Conservation (phyloP, 1,140 invertebrate genomes). For the Hyposmocoma kahamanoa region DNA sequence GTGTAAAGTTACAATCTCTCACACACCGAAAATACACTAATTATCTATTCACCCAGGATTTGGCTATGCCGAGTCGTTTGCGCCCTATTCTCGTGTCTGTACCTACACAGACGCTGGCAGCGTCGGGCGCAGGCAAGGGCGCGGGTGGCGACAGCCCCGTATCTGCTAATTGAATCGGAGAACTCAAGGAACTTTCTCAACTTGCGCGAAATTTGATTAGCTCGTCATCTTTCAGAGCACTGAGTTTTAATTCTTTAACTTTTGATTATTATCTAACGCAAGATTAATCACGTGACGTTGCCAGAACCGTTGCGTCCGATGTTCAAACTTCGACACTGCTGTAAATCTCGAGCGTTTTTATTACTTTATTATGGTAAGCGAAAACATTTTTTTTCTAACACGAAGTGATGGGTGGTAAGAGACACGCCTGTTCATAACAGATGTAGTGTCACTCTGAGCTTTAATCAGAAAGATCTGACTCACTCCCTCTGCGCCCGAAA, state of each 20-base stretch:
- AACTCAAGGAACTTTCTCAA: constrained; percentile 51
- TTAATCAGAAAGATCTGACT: no score
- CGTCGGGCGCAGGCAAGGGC: constrained; percentile 9
- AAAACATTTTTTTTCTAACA: no score
- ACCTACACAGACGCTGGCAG: constrained; percentile 2
- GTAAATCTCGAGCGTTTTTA: neutral
- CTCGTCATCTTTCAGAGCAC: constrained; percentile 45
- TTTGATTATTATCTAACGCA: constrained; percentile 15
- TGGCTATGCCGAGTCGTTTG: no score
- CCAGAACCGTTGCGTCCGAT: neutral
- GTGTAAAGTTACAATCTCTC: no score
- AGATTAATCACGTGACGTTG: constrained; percentile 20
- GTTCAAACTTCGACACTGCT: neutral
- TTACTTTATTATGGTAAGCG: no score
- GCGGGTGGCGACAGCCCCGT: constrained; percentile 14
- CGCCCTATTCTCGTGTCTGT: no score
- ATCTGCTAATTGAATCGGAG: constrained; percentile 62
- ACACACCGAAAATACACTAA: no score
- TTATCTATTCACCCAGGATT: no score
- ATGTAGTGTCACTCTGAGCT: no score
- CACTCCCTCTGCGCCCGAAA: no score
- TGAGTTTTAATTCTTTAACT: constrained; percentile 36
- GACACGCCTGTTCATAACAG: no score
- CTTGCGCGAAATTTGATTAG: constrained; percentile 57
- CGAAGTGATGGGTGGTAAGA: no score